Evolutionary conservation across 2,888 invertebrate species (phyloP), one percentile per base, ranked within the genome.

Genomic region (Polymixis flavicincta): DNA sequence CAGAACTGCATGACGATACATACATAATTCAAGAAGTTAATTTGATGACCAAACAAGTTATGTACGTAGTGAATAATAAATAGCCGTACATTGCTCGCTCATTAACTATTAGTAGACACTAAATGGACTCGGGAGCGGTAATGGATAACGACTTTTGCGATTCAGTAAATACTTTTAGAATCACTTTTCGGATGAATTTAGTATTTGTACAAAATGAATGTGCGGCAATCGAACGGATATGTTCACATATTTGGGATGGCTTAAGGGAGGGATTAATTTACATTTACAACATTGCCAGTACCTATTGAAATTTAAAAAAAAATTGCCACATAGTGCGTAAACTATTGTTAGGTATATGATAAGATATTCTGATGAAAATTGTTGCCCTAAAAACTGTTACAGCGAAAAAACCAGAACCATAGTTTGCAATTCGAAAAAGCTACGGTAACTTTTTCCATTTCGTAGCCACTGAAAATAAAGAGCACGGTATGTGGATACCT

Each of bases 71-170:
- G 72, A 79, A 75, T 83, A 76, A 76, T 82, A 76, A 78, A 84
- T 73, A 32, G 52, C 11, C 25, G 57, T 79, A 61, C 84, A 85
- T 83, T 76, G 71, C 65, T 73, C 28, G 79, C 66, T 76, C 83
- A 83, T 87, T 77, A 82, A 78, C 63, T 76, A 80, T 80, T 87
- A 82, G 73, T 79, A 48, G 60, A 64, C 64, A 76, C 60, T 80
- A 74, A 82, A 82, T 80, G 84, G 63, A 68, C 65, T 45, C 32
- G 28, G 37, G 67, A 74, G 57, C 69, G 63, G 72, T 66, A 76
- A 87, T 86, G 80, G 72, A 80, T 74, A 70, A 72, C 22, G 66
- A 74, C 68, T 25, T 32, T 14, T 45, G 60, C 67, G 37, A 73
- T 64, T 68, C 59, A 61, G n/a, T 65, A n/a, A 71, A 81, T 60